phyloP scores from a whole-genome alignment of 2,888 invertebrate species.

The Seira musarum region DNA sequence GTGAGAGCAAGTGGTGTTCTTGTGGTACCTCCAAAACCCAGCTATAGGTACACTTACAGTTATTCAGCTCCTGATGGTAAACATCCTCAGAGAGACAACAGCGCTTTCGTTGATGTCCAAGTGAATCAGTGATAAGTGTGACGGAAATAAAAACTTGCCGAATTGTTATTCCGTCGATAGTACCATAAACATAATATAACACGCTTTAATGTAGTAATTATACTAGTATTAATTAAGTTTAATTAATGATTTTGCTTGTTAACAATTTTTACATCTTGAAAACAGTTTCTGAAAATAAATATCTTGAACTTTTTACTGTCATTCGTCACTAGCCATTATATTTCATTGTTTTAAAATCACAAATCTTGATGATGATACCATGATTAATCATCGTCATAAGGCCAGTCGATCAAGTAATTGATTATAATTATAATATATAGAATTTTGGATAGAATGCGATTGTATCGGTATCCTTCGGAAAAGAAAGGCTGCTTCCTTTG shows the following conservation, averaged over 20 bases:
- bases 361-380: not conserved
- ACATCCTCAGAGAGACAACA: constrained; percentile 64
- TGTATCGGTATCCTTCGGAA: not conserved
- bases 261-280: not conserved
- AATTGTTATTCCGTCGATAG: no score
- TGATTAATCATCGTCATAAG: not conserved
- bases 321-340: not conserved
- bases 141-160: no score
- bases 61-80: constrained; percentile 67
- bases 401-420: not conserved
- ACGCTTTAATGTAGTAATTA: no score
- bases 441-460: not conserved
- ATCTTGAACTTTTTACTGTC: not conserved
- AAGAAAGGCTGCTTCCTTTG: not conserved
- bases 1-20: constrained; percentile 52
- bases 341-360: no score
- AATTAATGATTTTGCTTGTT: not conserved
- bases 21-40: constrained; percentile 63
- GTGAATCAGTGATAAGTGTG: constrained; percentile 65
- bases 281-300: not conserved
- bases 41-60: constrained; percentile 61
- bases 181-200: no score
- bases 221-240: not conserved
- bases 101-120: constrained; percentile 64
- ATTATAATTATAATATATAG: not conserved